Conservation (phyloP, 2,113 vertebrate species). For the Oxyura jamaicensis region DNA sequence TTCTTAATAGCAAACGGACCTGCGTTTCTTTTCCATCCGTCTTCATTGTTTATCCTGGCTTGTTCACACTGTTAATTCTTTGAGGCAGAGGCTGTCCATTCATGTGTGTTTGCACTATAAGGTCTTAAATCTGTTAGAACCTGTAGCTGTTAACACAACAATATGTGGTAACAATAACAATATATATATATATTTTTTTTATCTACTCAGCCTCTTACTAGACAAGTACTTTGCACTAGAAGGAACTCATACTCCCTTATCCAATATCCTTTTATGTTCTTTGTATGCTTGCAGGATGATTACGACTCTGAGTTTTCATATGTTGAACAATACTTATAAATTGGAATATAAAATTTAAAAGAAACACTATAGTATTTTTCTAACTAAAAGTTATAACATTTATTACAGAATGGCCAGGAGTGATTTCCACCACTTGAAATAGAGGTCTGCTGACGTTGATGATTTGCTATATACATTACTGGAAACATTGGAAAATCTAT, state of each 20-base stretch:
- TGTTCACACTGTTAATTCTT: not conserved
- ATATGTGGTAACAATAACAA: fast-evolving
- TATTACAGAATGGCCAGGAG: not conserved
- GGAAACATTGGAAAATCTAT: not conserved
- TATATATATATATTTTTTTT: not conserved
- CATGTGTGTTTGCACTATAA: fast-evolving
- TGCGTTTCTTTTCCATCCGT: not conserved
- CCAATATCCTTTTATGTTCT: not conserved
- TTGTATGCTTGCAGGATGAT: not conserved
- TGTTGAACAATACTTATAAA: not conserved
- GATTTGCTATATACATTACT: not conserved
- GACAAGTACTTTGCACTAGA: not conserved
- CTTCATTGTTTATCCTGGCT: not conserved
- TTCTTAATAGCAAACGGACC: not conserved
- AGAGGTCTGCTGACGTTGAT: not conserved
- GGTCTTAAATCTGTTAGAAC: not conserved
- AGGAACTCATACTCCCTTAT: not conserved
- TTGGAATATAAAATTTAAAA: not conserved
- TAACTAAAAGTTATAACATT: not conserved
- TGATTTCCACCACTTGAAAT: not conserved
- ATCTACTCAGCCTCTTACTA: not conserved
- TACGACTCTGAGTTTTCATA: not conserved
- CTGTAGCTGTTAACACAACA: not conserved
- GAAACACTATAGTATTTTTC: not conserved
- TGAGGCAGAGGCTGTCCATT: not conserved